Evolutionary conservation across 1,140 invertebrate species (phyloP), one percentile per base, ranked within the genome.

Genomic region (Pseudomyrmex dendroicus): DNA sequence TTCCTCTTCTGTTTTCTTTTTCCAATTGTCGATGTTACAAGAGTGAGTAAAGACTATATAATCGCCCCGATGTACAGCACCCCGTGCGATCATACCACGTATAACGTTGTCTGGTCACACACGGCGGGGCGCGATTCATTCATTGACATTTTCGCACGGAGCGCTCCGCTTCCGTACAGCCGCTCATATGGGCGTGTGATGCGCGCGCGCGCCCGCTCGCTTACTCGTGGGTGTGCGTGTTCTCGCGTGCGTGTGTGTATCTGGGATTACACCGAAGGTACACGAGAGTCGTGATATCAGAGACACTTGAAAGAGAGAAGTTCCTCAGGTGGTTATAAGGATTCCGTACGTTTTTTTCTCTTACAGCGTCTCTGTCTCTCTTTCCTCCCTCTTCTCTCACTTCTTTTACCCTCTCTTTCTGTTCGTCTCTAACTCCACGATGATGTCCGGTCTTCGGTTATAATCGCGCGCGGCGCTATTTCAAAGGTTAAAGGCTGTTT

Each of bases 121-220:
- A 74, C 68, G 25, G 15, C 56, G 48, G 48, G 78, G 17, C 12
- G 70, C 68, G 46, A 56, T 74, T 82, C 72, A 82, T 82, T 82
- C 78, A 64, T 59, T 62, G 72, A 56, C 78, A 74, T 82, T 52
- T 56, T 82, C 57, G 25, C 17, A 63, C 78, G 9, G 22, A 70
- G 54, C 57, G 48, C 17, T 74, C 61, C 61, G 72, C 78, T 82
- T 82, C 78, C 78, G 78, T 74, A 82, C 74, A 70, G 78, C 50
- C 80, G 80, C 64, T 83, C 82, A 66, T 83, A 83, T 74, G 73
- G 82, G 82, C 82, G 82, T 80, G 76, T 72, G 46, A 80, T 78
- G 35, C 73, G 73, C 62, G 73, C 73, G 73, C 57, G n/a, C 57
- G 57, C 20, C n/a, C 54, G 15, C n/a, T 20, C 17, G 56, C 56